Percentiles rank a stretch among this genome's conserved stretches.
Evolutionary conservation across 2,888 invertebrate genomes (phyloP).

Genomic region (Calameuta filiformis): DNA sequence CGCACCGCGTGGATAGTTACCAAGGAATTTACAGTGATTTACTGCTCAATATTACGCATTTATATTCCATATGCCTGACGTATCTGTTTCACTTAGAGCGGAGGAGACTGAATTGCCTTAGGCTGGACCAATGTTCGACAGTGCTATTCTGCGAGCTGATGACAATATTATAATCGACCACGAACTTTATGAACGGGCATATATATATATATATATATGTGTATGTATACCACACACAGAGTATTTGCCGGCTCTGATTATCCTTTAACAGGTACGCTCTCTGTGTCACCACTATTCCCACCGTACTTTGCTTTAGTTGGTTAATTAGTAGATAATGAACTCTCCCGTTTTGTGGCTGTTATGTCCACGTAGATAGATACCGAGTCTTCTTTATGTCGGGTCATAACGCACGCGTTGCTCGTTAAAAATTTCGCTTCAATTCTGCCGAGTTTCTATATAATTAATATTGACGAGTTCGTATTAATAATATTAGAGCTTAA

Average conservation of each 20-base stretch:
- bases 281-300: not conserved
- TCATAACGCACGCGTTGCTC: not conserved
- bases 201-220: not conserved
- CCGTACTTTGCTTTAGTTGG: not conserved
- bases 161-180: not conserved
- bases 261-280: constrained; percentile 1
- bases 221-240: constrained; percentile 6
- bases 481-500: not conserved
- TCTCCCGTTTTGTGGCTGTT: not conserved
- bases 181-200: not conserved
- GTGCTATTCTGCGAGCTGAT: not conserved
- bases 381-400: not conserved
- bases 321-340: not conserved
- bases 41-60: constrained; percentile 60
- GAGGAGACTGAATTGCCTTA: not conserved
- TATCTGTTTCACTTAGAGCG: constrained; percentile 60
- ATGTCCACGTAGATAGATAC: not conserved
- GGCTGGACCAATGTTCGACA: not conserved
- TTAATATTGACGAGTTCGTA: not conserved
- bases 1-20: constrained; percentile 25
- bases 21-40: constrained; percentile 58
- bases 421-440: not conserved
- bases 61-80: constrained; percentile 60
- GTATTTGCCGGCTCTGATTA: constrained; percentile 20
- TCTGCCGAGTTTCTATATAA: not conserved